These are phyloP conservation scores for Cottoperca gobio DNA, from an alignment of 2,797 vertebrate species.

Conservation along the genomic window DNA sequence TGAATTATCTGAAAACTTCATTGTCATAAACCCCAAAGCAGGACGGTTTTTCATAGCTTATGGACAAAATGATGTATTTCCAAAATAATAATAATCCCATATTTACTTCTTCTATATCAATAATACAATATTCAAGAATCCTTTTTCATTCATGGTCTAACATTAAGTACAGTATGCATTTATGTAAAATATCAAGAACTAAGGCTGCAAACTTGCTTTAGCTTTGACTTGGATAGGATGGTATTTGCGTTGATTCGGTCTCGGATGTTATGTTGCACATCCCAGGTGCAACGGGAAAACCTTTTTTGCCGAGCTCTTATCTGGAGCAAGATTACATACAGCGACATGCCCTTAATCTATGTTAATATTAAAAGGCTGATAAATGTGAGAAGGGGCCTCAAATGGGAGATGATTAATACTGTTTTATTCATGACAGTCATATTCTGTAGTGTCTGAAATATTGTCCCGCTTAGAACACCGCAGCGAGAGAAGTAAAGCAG, in stretches of 20 bases:
- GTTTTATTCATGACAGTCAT: constrained; percentile 82
- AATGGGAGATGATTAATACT: constrained; percentile 81
- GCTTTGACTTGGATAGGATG: too few species aligned
- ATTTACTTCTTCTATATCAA: neutral
- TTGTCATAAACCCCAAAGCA: neutral
- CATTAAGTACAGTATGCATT: neutral
- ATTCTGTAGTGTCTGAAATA: constrained; percentile 75
- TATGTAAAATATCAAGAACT: neutral
- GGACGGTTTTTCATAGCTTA: neutral
- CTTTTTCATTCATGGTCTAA: neutral
- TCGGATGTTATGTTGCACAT: constrained; percentile 1
- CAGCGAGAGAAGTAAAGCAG: constrained; percentile 53
- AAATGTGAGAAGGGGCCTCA: constrained; percentile 74
- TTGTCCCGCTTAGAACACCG: constrained; percentile 57
- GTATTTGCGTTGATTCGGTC: constrained; percentile 9
- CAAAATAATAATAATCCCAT: too few species aligned
- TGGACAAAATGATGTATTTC: too few species aligned
- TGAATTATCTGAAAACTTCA: neutral
- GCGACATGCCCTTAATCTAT: constrained; percentile 78
- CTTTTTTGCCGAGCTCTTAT: constrained; percentile 33
- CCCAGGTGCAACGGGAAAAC: constrained; percentile 7
- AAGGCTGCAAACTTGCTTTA: neutral
- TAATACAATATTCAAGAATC: neutral
- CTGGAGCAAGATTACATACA: constrained; percentile 53
- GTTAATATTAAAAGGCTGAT: constrained; percentile 84